Evolutionary conservation across 2,888 invertebrate species (phyloP).

Genomic region (Chymomyza fuscimana): DNA sequence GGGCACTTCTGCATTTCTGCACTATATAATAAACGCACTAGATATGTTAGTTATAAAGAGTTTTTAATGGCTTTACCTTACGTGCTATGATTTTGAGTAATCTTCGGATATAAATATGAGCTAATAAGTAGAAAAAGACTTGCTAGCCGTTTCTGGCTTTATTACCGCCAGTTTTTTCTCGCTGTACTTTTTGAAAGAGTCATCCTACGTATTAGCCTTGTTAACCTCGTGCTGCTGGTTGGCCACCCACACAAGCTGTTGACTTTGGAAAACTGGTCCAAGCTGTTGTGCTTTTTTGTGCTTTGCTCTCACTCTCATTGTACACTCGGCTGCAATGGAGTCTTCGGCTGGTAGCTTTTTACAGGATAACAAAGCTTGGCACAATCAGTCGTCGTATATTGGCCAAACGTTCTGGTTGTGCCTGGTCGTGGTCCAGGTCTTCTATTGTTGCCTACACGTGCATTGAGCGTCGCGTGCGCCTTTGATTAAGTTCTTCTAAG

Average conservation of each 20-base stretch:
- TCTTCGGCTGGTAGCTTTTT: constrained; percentile 47
- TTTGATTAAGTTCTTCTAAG: neutral
- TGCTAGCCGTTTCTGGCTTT: neutral
- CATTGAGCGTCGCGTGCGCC: constrained; percentile 8
- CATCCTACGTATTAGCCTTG: constrained; percentile 13
- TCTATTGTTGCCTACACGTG: neutral
- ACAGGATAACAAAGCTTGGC: constrained; percentile 70
- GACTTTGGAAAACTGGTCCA: neutral
- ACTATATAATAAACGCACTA: no score
- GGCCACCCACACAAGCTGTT: neutral
- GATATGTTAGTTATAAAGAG: no score
- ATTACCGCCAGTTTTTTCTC: neutral
- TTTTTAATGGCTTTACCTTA: no score
- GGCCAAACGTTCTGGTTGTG: constrained; percentile 63
- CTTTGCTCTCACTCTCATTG: neutral
- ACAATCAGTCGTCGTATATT: constrained; percentile 73
- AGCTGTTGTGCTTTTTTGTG: neutral
- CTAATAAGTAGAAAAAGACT: neutral
- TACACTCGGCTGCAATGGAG: neutral
- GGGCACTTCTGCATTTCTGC: no score
- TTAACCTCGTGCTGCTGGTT: neutral
- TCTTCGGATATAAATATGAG: neutral
- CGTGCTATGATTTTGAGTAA: no score
- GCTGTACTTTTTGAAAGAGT: neutral
- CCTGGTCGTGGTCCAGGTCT: constrained; percentile 23